Evolutionary conservation across 2,888 invertebrate genomes (phyloP).

Genomic region (Miltochrista miniata): DNA sequence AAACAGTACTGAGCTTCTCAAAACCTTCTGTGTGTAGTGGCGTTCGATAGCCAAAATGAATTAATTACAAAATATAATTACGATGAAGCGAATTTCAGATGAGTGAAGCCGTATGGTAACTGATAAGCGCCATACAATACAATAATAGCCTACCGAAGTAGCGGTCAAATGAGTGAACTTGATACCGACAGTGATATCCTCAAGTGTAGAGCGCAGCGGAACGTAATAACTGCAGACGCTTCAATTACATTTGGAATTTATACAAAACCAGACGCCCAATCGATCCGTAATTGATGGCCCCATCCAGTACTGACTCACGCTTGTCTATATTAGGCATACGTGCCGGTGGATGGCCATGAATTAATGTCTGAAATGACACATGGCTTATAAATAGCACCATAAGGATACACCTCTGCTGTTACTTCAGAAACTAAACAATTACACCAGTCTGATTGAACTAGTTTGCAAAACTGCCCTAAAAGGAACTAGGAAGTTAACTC

Average conservation of each 20-base stretch:
- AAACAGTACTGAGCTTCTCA: too few relatives aligned
- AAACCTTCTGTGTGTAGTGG: too few relatives aligned
- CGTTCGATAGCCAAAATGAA: too few relatives aligned
- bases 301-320: conserved; percentile 16
- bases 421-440: too few relatives aligned
- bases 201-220: not conserved
- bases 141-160: not conserved
- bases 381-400: conserved; percentile 4
- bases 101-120: not conserved
- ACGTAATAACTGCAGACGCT: conserved; percentile 10
- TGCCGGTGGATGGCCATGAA: conserved; percentile 1
- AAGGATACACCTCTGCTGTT: too few relatives aligned
- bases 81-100: not conserved
- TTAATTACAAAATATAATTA: not conserved
- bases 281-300: conserved; percentile 15
- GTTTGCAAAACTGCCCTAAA: too few relatives aligned
- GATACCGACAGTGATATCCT: conserved; percentile 3
- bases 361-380: conserved; percentile 21
- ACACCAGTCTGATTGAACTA: too few relatives aligned
- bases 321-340: conserved; percentile 14
- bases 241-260: conserved; percentile 10
- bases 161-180: conserved; percentile 9
- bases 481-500: too few relatives aligned
- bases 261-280: conserved; percentile 17
- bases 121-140: conserved; percentile 4